Evolutionary conservation across 1,140 invertebrate genomes (phyloP).

Genomic region (Phocides pigmalion): DNA sequence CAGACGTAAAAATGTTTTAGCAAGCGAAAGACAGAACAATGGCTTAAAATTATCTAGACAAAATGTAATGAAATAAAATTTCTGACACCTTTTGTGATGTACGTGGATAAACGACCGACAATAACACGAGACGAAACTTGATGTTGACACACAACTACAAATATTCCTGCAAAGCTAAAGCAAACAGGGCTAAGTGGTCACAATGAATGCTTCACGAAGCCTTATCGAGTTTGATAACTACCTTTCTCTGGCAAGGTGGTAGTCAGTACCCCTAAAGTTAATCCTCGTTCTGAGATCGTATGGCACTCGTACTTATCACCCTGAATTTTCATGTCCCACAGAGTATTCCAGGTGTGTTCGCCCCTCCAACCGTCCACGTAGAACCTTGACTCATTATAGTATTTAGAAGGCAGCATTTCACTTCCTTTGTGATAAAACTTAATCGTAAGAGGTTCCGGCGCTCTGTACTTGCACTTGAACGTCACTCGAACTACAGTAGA

Average conservation of each 20-base stretch:
- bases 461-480: slow-evolving; percentile 69
- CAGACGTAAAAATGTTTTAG: slow-evolving; percentile 3
- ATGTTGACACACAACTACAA: neutral
- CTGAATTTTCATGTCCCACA: slow-evolving; percentile 57
- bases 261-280: slow-evolving; percentile 64
- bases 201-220: slow-evolving; percentile 10
- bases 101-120: neutral
- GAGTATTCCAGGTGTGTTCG: slow-evolving; percentile 57
- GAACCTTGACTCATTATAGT: slow-evolving; percentile 54
- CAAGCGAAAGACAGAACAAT: slow-evolving; percentile 10
- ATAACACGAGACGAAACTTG: neutral
- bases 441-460: slow-evolving; percentile 66
- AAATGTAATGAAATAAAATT: slow-evolving; percentile 3
- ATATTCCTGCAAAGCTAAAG: slow-evolving; percentile 20
- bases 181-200: neutral
- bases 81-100: neutral
- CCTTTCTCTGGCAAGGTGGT: slow-evolving; percentile 69
- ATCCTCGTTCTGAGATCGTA: slow-evolving; percentile 61
- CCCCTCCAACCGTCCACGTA: slow-evolving; percentile 62
- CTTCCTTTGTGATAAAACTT: slow-evolving; percentile 60
- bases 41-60: neutral
- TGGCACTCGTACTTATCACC: slow-evolving; percentile 65
- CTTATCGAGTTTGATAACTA: slow-evolving; percentile 39
- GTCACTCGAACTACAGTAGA: slow-evolving; percentile 50
- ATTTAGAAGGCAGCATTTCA: slow-evolving; percentile 52